Base-by-base conservation (phyloP, 2,797 vertebrate genomes). In the Cheirogaleus major region DNA sequence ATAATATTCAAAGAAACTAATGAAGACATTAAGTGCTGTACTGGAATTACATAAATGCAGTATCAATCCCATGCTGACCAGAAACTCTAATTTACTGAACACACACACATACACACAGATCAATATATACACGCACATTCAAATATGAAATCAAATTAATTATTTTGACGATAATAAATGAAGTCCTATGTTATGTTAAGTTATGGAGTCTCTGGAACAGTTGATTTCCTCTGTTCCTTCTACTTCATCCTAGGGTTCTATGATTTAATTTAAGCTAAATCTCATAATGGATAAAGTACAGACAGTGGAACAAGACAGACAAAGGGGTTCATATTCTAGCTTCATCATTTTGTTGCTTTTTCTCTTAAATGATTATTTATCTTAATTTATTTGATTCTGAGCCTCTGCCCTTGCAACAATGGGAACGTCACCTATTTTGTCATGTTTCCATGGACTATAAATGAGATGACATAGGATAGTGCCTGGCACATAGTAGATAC, bases 131-230 rank as follows among this genome's bases (percentile, higher is more conserved):
- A 2, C 32, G 12, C 6, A 52, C 18, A 11, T 61, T 5, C 22
- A 95, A 61, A 85, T 61, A 69, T 17, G 52, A 90, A 67, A 95
- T 78, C 13, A 59, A 89, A 38, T 57, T 22, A n/a, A 69, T 32
- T 65, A 63, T 83, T 76, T 27, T 95, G 5, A 95, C 69, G n/a
- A 82, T 79, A 89, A n/a, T 78, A 41, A 73, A 91, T 79, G 45
- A 76, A 83, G 17, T 35, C 4, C 15, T 73, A 45, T 87, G 4
- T 70, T 95, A 59, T 91, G 11, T 17, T 75, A 76, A 79, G 4
- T 55, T 85, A 73, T 23, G 2, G 35, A 70, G 35, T 81, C 35
- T 38, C 55, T 75, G 25, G 43, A 89, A 69, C 20, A 48, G 79
- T 84, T 81, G 5, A 85, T 81, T 75, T 87, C 8, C 7, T 93